Percentiles rank a stretch among this genome's conserved stretches.
These are phyloP conservation scores for Drosophila ironensis DNA, from an alignment of 1,140 invertebrate genomes.

Conservation along the genomic window DNA sequence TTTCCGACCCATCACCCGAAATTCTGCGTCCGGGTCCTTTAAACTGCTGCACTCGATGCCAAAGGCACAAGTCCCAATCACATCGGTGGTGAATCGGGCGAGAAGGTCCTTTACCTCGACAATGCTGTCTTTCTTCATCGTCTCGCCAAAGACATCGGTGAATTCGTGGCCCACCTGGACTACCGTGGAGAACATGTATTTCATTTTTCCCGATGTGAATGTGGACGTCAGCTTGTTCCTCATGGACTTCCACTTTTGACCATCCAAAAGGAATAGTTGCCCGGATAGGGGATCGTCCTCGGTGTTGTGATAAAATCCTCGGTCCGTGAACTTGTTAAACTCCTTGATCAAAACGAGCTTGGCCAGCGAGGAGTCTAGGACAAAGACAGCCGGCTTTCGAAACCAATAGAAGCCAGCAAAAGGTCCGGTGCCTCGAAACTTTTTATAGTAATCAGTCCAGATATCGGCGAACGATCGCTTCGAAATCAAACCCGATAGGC, in stretches of 20 bases:
- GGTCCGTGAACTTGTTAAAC: slow-evolving; percentile 83
- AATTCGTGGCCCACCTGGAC: slow-evolving; percentile 71
- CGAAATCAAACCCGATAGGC: slow-evolving; percentile 44
- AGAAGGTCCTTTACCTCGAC: slow-evolving; percentile 69
- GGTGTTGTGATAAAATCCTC: slow-evolving; percentile 82
- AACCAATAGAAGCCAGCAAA: slow-evolving; percentile 81
- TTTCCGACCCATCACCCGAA: slow-evolving; percentile 77
- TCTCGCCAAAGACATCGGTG: slow-evolving; percentile 45
- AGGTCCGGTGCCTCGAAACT: slow-evolving; percentile 65
- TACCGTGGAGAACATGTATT: slow-evolving; percentile 83
- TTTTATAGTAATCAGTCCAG: slow-evolving; percentile 63
- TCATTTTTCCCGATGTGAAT: slow-evolving; percentile 85
- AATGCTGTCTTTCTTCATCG: slow-evolving; percentile 10
- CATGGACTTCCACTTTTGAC: slow-evolving; percentile 83
- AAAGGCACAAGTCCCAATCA: slow-evolving; percentile 86
- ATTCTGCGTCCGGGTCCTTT: slow-evolving; percentile 83
- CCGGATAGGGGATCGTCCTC: slow-evolving; percentile 83
- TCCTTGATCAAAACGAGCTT: slow-evolving; percentile 85
- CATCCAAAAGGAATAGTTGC: slow-evolving; percentile 82
- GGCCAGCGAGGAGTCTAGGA: slow-evolving; percentile 84
- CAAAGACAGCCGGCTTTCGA: slow-evolving; percentile 81
- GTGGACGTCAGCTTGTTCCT: slow-evolving; percentile 83
- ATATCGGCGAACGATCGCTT: slow-evolving; percentile 39
- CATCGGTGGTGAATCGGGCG: slow-evolving; percentile 72
- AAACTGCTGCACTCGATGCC: slow-evolving; percentile 85